Evolutionary conservation across 2,797 vertebrate genomes (phyloP), one percentile per base, ranked within the genome.

Genomic region (Nyctibius grandis): DNA sequence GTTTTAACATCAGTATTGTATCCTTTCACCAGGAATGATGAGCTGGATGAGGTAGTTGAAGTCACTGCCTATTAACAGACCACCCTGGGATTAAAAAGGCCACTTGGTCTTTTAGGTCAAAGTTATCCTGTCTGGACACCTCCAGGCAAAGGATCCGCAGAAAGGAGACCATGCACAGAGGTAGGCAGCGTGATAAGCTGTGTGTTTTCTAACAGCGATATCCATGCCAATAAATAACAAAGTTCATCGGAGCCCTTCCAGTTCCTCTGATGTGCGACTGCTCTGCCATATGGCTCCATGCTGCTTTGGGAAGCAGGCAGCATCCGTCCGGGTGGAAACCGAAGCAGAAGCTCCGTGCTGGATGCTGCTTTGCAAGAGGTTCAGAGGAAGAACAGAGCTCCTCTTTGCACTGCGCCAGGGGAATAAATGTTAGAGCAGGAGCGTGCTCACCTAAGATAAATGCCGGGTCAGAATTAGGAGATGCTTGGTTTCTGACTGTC

Each of bases 201-300:
- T 60, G 38, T 75, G 91, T 82, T 89, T 88, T 84, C 86, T 88
- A 80, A 72, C 87, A 90, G 89, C 1, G 0, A 38, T 72, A 83
- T 81, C 88, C 60, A 29, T 85, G 86, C 88, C 91, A 92, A 89
- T 90, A 96, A 96, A 93, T 80, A 94, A 73, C 94, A 88, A 95
- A 94, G 96, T 96, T 96, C 92, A 87, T 31, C 85, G 2, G 85
- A 93, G 59, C 93, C 78, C 79, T 95, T 91, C 80, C 91, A 94
- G 86, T 48, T 60, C 78, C 29, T 40, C 65, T 76, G 4, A 73
- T 1, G 47, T 34, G 56, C 0, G 15, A 75, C 75, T 96, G 89
- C 91, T 79, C 92, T 91, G 88, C 93, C 91, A 73, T 94, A 72
- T 92, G 93, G 93, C 89, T 95, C 88, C 0, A 2, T n/a, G 75